Conservation (phyloP, 2,113 vertebrate species). For the Eublepharis macularius region DNA sequence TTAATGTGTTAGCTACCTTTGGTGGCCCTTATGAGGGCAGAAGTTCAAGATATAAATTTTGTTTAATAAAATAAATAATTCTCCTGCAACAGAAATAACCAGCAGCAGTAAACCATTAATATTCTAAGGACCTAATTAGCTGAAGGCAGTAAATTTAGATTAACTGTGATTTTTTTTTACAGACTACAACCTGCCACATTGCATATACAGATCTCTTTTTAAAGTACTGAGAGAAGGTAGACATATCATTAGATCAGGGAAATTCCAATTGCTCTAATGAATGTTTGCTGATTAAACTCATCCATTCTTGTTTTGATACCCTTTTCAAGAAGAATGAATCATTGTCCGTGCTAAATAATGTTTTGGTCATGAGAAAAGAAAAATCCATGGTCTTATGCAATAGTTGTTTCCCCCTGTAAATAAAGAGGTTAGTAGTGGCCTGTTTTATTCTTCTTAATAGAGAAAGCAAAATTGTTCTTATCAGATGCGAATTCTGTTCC, state of each 20-base stretch:
- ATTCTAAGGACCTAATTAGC: neutral
- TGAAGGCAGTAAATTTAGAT: neutral
- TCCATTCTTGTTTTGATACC: neutral
- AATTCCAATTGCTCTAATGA: conserved; percentile 16
- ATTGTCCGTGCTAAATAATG: conserved; percentile 1
- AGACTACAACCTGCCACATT: neutral
- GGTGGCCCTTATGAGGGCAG: too few relatives aligned
- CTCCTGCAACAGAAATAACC: conserved; percentile 24
- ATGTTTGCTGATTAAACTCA: conserved; percentile 8
- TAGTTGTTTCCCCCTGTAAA: neutral
- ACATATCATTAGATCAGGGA: neutral
- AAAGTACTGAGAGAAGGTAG: neutral
- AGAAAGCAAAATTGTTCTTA: neutral
- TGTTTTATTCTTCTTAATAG: neutral
- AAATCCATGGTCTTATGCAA: neutral
- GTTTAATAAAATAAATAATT: too few relatives aligned
- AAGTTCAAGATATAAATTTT: too few relatives aligned
- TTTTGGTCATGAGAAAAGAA: neutral
- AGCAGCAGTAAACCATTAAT: neutral
- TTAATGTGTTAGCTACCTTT: too few relatives aligned
- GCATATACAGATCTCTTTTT: conserved; percentile 13
- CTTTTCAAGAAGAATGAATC: conserved; percentile 5
- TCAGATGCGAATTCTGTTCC: neutral
- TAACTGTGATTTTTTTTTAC: neutral
- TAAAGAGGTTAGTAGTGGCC: too few relatives aligned